phyloP scores from a whole-genome alignment of 2,797 vertebrate genomes.

The Picus viridis region DNA sequence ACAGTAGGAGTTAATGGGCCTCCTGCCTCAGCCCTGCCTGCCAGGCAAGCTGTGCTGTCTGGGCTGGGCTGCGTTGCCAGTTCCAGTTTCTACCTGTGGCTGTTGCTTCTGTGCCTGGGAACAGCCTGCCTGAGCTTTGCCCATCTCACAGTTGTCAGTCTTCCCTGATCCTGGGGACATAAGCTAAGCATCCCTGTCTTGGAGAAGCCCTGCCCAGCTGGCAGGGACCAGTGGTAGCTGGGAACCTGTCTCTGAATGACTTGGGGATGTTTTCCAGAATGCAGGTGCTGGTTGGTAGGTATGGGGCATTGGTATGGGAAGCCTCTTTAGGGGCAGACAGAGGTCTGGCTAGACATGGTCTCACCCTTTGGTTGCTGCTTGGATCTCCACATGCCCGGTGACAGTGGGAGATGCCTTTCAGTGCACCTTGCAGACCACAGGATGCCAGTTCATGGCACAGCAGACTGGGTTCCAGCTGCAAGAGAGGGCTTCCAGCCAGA shows the following conservation, averaged over 20 bases:
- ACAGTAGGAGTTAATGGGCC: background rate
- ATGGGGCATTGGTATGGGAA: background rate
- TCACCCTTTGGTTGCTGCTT: background rate
- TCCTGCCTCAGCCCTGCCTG: background rate
- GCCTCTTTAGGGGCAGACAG: background rate
- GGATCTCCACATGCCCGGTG: rapidly evolving
- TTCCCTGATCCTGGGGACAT: background rate
- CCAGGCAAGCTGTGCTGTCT: background rate
- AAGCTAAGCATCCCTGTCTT: background rate
- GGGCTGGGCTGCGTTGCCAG: background rate
- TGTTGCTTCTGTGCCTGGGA: background rate
- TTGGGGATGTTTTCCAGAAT: background rate
- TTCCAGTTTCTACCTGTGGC: constrained; percentile 13
- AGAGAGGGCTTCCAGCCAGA: background rate
- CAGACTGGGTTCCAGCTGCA: background rate
- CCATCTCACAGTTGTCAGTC: background rate
- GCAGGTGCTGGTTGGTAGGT: background rate
- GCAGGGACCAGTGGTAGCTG: background rate
- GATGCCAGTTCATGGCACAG: background rate
- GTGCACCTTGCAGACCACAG: background rate
- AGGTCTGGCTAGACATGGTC: background rate
- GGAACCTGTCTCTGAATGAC: too few species aligned
- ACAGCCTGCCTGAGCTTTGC: background rate
- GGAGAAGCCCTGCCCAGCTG: background rate
- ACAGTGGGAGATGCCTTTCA: background rate